phyloP scores from a whole-genome alignment of 2,797 vertebrate species.

The Pseudomugil gertrudae region DNA sequence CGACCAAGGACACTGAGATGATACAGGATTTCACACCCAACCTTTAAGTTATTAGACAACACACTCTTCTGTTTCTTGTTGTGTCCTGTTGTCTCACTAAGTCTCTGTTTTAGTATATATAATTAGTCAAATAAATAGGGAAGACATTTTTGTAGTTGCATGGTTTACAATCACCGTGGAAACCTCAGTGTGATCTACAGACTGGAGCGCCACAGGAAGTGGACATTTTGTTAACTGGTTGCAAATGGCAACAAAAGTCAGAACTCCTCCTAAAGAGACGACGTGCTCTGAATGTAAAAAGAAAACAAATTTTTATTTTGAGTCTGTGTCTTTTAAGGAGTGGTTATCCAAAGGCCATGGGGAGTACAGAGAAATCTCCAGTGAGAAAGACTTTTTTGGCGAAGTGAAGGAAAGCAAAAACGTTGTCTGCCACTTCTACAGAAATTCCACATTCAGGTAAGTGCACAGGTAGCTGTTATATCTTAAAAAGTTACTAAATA shows the following conservation, averaged over 20 bases:
- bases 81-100: background rate
- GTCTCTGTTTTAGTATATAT: background rate
- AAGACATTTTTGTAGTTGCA: background rate
- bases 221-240: background rate
- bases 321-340: slow-evolving; percentile 82
- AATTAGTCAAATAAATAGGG: background rate
- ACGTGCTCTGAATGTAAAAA: background rate
- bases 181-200: background rate
- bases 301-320: background rate
- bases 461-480: background rate
- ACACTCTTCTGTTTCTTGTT: background rate
- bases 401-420: slow-evolving; percentile 97
- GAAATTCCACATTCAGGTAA: slow-evolving; percentile 93
- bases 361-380: slow-evolving; percentile 93
- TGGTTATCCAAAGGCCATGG: slow-evolving; percentile 97
- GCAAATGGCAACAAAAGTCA: background rate
- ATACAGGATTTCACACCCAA: background rate
- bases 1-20: background rate
- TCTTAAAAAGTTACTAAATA: background rate
- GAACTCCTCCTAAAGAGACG: background rate
- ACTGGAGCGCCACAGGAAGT: background rate
- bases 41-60: background rate
- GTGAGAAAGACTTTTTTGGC: slow-evolving; percentile 95
- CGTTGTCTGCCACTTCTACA: slow-evolving; percentile 98
- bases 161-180: background rate